Base-by-base conservation (phyloP, 2,113 vertebrate genomes). In the Piaya cayana region DNA sequence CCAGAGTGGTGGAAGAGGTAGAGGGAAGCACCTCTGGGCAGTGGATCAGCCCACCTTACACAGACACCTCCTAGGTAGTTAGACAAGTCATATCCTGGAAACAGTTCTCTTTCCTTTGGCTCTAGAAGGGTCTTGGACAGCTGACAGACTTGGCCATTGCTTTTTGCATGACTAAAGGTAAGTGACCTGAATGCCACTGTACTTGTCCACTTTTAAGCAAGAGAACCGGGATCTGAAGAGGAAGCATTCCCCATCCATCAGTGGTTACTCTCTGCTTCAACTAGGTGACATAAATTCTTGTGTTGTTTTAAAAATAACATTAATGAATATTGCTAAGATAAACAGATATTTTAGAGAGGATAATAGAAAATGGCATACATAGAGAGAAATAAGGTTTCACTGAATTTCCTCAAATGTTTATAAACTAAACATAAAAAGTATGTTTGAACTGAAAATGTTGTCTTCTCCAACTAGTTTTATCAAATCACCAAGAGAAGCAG, bases 161-260 rank as follows among this genome's bases (percentile, higher is more conserved):
- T 22, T 60, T 72, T 86, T 34, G 17, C 0, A 0, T 39, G 42
- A 4, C 23, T 55, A 22, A 65, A 60, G 9, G 12, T 34, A 52
- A n/a, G 14, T 15, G n/a, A 77, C 8, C 10, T 2, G 4, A 45
- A 29, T 49, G n/a, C 32, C 7, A 14, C 34, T 3, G 0, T 26
- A 47, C 39, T 86, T 60, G 14, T 69, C 34, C 4, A 20, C 20
- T 67, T 34, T n/a, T 34, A 79, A 62, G 16, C 42, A 43, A 64
- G 49, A 25, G n/a, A 74, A 47, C 15, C 8, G 34, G 29, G n/a
- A 29, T 74, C 6, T 4, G 27, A 63, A 87, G 23, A 5, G 6
- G 15, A 59, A 45, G 21, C 19, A 25, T 52, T 50, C 29, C 49
- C 10, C 14, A 12, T 37, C 20, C 18, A 20, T 53, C 52, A 23